A percentile compares a stretch with the other conserved stretches of the same genome.
Conservation (phyloP, 2,888 invertebrate genomes). For the Dasysyrphus tricinctus region DNA sequence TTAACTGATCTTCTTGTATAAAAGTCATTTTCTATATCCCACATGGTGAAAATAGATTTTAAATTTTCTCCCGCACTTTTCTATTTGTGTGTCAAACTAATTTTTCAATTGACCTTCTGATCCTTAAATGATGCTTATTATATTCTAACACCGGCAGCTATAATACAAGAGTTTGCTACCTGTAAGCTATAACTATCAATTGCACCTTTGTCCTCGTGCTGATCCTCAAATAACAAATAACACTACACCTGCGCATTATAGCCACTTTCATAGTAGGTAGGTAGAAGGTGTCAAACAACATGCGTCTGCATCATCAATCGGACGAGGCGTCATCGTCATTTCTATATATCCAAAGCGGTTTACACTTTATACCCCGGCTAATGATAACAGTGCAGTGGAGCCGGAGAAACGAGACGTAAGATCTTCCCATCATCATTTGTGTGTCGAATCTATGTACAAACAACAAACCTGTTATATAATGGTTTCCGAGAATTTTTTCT, state of each 20-base stretch:
- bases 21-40: too few species aligned
- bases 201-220: constrained; percentile 67
- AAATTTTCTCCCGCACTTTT: neutral
- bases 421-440: neutral
- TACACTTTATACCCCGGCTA: constrained; percentile 6
- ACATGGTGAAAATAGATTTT: too few species aligned
- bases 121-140: constrained; percentile 33
- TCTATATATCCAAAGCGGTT: constrained; percentile 12
- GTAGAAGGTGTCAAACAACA: constrained; percentile 61
- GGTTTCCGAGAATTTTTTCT: constrained; percentile 55
- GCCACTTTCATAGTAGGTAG: constrained; percentile 17
- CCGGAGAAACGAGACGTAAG: neutral
- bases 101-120: constrained; percentile 58
- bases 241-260: constrained; percentile 52
- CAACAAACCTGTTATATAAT: constrained; percentile 42
- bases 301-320: constrained; percentile 25
- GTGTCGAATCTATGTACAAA: neutral
- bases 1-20: too few species aligned
- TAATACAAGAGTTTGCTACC: constrained; percentile 7
- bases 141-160: constrained; percentile 35
- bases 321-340: constrained; percentile 37
- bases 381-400: neutral
- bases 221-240: constrained; percentile 53
- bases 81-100: constrained; percentile 1
- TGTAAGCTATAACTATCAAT: constrained; percentile 48